Percentiles rank a stretch among this genome's conserved stretches.
These are phyloP conservation scores for Oreotrochilus melanogaster DNA, from an alignment of 2,113 vertebrate genomes.

Conservation along the genomic window DNA sequence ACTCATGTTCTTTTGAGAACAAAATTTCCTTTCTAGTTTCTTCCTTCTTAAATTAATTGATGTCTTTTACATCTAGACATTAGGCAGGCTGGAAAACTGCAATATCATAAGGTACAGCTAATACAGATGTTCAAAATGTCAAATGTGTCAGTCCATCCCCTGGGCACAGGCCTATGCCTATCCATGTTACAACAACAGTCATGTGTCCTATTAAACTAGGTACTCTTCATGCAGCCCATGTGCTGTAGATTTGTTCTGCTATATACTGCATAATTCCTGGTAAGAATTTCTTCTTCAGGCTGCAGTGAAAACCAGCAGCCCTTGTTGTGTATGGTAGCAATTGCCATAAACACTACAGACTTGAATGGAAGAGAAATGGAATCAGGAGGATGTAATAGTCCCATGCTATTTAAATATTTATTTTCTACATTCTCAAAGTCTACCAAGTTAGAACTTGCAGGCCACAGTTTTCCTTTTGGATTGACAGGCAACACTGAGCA, in stretches of 20 bases:
- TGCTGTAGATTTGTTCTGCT: neutral
- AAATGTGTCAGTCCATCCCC: neutral
- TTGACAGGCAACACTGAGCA: neutral
- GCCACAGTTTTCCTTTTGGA: neutral
- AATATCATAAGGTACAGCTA: neutral
- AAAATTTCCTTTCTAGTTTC: neutral
- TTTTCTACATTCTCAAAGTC: neutral
- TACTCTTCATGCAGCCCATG: neutral
- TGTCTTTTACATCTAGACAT: slow-evolving; percentile 8
- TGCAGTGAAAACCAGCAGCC: neutral
- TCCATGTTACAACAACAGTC: neutral
- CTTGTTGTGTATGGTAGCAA: neutral
- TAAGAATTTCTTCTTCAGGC: neutral
- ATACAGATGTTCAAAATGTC: neutral
- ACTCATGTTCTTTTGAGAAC: neutral
- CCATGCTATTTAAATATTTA: neutral
- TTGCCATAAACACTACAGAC: neutral
- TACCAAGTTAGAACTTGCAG: neutral
- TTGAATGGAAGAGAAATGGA: neutral
- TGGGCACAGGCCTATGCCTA: neutral
- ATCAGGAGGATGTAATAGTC: neutral
- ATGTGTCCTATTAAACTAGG: neutral
- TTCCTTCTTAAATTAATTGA: neutral
- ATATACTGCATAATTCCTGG: neutral
- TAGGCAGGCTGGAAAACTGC: neutral